Evolutionary conservation across 2,113 vertebrate genomes (phyloP), one percentile per base, ranked within the genome.

Genomic region (Sarotherodon lohbergeri): DNA sequence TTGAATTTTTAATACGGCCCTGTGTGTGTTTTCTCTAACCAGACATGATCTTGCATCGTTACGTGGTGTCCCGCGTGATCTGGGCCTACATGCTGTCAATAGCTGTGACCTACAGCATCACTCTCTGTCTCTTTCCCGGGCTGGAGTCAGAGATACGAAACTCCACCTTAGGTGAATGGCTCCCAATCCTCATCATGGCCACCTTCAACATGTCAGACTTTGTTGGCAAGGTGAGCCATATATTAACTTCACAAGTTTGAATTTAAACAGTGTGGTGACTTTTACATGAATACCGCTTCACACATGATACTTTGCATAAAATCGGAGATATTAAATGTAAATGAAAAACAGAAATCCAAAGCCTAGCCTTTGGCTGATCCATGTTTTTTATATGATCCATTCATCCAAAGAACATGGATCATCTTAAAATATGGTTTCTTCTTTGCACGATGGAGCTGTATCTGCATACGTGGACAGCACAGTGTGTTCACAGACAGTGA

Each of bases 111-210:
- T 99, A 99, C 96, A 98, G 98, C 96, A 98, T 99, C 97, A 99
- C 99, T 0, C 96, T 99, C 91, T 99, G 98, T 95, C 97, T 99
- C 84, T 99, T 99, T 46, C 98, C 99, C 0, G 99, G 99, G 6
- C 96, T 99, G 89, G 98, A 99, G 95, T 99, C 99, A 0, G 98
- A 99, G 95, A 99, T 99, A 91, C 96, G 97, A 39, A 98, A 99
- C 94, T 93, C 88, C 43, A 96, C 95, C 0, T 94, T 99, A 36
- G 98, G 98, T 22, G 99, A 99, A 54, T 99, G 98, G 99, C 97
- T 99, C 50, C 99, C 99, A 86, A 99, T 99, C 88, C 97, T 99
- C 87, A 97, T 99, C 96, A 99, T 99, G 99, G 99, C 99, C n/a
- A 97, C 98, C 73, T 99, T 99, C 96, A 99, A 99, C 96, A 98